Evolutionary conservation across 2,797 vertebrate species (phyloP).

Genomic region (Cossypha caffra): DNA sequence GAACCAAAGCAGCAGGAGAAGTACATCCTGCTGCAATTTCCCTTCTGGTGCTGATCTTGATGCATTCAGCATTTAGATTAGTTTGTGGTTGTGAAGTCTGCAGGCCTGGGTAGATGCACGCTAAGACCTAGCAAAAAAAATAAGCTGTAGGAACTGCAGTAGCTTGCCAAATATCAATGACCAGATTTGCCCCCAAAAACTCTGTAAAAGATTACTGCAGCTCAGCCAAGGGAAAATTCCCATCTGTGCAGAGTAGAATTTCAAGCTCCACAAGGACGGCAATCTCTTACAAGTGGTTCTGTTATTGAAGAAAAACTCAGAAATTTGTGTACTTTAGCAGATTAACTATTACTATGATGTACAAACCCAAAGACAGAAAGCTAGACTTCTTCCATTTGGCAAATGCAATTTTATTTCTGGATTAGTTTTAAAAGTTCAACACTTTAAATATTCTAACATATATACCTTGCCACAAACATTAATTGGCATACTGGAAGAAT

Average conservation of each 20-base stretch:
- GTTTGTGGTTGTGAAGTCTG: neutral
- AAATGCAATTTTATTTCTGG: slow-evolving; percentile 55
- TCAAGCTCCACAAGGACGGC: neutral
- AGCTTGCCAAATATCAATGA: neutral
- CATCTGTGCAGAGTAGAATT: neutral
- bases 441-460: neutral
- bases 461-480: neutral
- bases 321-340: neutral
- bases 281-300: neutral
- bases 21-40: neutral
- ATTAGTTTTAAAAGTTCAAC: neutral
- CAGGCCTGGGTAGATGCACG: neutral
- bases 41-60: neutral
- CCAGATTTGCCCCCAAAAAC: neutral
- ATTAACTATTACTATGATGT: neutral
- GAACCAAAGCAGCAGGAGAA: slow-evolving; percentile 20
- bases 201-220: neutral
- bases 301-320: neutral
- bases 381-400: slow-evolving; percentile 15
- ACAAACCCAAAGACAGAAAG: neutral
- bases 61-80: neutral
- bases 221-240: neutral
- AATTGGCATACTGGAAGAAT: slow-evolving; percentile 7
- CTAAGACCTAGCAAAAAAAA: neutral
- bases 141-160: rapidly evolving